These are phyloP conservation scores for Aphis craccivora DNA, from an alignment of 1,140 invertebrate genomes.

Conservation along the genomic window DNA sequence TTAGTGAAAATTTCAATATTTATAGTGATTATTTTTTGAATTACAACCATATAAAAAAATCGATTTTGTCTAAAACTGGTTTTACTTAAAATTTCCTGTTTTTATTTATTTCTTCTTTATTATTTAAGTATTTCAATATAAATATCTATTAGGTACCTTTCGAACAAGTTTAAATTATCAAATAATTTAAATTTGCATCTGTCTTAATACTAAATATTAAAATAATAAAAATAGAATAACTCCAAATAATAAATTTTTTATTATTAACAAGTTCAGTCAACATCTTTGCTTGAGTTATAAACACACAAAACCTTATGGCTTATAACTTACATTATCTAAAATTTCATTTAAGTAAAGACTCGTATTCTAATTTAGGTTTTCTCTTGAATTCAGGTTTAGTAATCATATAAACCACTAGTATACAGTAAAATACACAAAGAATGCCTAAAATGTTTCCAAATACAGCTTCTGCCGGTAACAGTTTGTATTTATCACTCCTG, in stretches of 20 bases:
- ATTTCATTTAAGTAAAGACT: slow-evolving; percentile 67
- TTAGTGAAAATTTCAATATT: no score
- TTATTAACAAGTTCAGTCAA: background rate
- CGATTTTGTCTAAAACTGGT: no score
- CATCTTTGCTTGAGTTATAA: background rate
- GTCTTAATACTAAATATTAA: background rate
- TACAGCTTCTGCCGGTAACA: slow-evolving; percentile 67
- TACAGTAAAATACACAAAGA: slow-evolving; percentile 73
- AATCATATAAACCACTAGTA: slow-evolving; percentile 77
- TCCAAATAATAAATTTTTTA: background rate
- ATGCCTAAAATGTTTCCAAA: slow-evolving; percentile 83
- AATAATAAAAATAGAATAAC: background rate
- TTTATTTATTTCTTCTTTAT: background rate
- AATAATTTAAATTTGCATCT: background rate
- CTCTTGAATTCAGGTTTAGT: slow-evolving; percentile 78
- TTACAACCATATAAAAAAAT: no score
- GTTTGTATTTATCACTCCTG: background rate
- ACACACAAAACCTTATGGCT: background rate
- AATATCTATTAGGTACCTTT: no score
- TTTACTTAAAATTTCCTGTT: no score
- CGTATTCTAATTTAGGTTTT: slow-evolving; percentile 77
- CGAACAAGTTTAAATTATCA: background rate
- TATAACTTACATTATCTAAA: background rate
- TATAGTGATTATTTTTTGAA: no score
- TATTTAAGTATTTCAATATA: background rate